Conservation (phyloP, 2,113 vertebrate genomes). For the Macquaria australasica region DNA sequence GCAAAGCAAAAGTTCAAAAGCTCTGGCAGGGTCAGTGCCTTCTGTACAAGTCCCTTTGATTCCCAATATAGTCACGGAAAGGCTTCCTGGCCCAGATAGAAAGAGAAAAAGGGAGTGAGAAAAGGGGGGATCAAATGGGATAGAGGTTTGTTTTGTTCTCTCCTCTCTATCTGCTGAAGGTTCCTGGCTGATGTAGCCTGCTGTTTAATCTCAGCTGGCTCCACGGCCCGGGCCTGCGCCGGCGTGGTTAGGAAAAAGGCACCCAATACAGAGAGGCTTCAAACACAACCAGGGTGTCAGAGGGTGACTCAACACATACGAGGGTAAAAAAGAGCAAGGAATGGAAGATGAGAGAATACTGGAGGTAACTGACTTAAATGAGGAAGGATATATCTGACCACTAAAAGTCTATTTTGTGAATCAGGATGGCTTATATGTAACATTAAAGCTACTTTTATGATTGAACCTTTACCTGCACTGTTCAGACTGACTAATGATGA, state of each 20-base stretch:
- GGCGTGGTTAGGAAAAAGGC: slow-evolving; percentile 21
- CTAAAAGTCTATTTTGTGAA: not conserved
- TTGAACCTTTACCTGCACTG: not conserved
- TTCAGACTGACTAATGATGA: slow-evolving; percentile 45
- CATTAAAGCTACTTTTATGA: not conserved
- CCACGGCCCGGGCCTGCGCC: slow-evolving; percentile 3
- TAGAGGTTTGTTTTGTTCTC: slow-evolving; percentile 75
- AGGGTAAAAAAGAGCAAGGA: not conserved
- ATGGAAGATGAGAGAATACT: not conserved
- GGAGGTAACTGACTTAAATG: not conserved
- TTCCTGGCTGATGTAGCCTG: slow-evolving; percentile 52
- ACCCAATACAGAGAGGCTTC: slow-evolving; percentile 34
- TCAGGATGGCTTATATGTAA: not conserved
- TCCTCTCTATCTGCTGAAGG: slow-evolving; percentile 55
- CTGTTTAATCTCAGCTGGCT: slow-evolving; percentile 69
- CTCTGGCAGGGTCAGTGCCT: slow-evolving; percentile 58
- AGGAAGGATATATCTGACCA: not conserved
- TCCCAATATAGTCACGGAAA: slow-evolving; percentile 69
- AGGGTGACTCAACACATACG: slow-evolving; percentile 2
- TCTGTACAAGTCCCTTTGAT: slow-evolving; percentile 66
- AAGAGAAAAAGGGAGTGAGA: slow-evolving; percentile 58
- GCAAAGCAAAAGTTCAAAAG: slow-evolving; percentile 62
- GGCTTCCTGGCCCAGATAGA: slow-evolving; percentile 58
- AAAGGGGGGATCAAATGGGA: slow-evolving; percentile 72
- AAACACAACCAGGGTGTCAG: slow-evolving; percentile 8